Base-by-base conservation (phyloP, 1,140 invertebrate species). In the Himalopsyche phryganea region DNA sequence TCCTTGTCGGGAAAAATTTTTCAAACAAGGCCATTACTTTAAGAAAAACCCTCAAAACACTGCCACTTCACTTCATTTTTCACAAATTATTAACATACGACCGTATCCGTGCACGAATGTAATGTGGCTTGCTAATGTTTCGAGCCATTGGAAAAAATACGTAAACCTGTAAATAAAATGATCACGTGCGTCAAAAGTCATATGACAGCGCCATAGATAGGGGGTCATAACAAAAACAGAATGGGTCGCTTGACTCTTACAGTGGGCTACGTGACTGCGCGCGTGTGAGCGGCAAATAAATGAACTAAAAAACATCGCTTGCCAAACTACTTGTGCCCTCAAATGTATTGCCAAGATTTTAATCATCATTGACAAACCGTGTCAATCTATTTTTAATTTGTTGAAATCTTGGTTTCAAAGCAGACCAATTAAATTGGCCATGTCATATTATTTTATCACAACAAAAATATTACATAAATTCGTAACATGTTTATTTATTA, bases 11-110 rank as follows among this genome's bases (percentile, higher is more conserved):
- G 66, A 74, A 70, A 44, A 76, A 64, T 70, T 73, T 75, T 53
- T 75, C 70, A 45, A 77, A 69, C 63, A 77, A 68, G 62, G 71
- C 74, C 75, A 77, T 77, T 66, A 67, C 20, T 45, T 67, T n/a
- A n/a, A n/a, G n/a, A 60, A 71, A 70, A 56, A 66, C 47, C 49
- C 65, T 58, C 66, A 60, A 38, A 41, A 13, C 32, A 36, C 40
- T 18, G 17, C 10, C 35, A 57, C 47, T 57, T 49, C 38, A 56
- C 53, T 56, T 56, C 53, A 57, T 57, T 49, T 28, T 50, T 13
- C 33, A 9, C n/a, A 18, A 38, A 47, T 47, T 15, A 47, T 38
- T 40, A 10, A 18, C 17, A 13, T 32, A 48, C 45, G 14, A 48
- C 35, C 44, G 33, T n/a, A 55, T 40, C 46, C 53, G 45, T 38